A percentile compares a stretch with the other conserved stretches of the same genome.
These are phyloP conservation scores for Cirrhinus mrigala DNA, from an alignment of 2,797 vertebrate species.

Conservation along the genomic window DNA sequence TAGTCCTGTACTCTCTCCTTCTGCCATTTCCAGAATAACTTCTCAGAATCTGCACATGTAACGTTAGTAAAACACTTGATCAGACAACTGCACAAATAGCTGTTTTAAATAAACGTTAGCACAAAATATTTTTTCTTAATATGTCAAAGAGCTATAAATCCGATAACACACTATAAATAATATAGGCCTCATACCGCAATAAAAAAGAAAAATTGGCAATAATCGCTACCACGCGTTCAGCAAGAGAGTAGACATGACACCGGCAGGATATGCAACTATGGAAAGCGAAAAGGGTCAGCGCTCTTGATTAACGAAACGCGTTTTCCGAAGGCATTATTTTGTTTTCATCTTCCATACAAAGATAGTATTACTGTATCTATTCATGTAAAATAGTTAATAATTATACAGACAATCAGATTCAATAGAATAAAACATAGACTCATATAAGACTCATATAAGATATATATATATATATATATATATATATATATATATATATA, in stretches of 20 bases:
- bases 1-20: constrained; percentile 71
- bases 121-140: background rate
- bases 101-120: background rate
- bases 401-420: background rate
- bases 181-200: background rate
- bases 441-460: too few relatives aligned
- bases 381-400: background rate
- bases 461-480: too few relatives aligned
- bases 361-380: background rate
- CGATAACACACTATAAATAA: background rate
- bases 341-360: too few relatives aligned
- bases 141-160: background rate
- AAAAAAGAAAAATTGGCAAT: background rate
- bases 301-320: constrained; percentile 19
- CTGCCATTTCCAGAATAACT: constrained; percentile 68
- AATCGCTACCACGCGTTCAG: background rate
- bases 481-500: too few relatives aligned
- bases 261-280: background rate
- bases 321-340: background rate
- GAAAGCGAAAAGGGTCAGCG: background rate
- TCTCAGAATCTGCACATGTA: background rate
- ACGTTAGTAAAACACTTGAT: background rate
- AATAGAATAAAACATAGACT: background rate
- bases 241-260: constrained; percentile 27
- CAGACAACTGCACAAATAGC: too few relatives aligned